Percentiles rank a stretch among this genome's conserved stretches.
These are phyloP conservation scores for Lasioglossum lativentre DNA, from an alignment of 2,888 invertebrate genomes.

Conservation along the genomic window DNA sequence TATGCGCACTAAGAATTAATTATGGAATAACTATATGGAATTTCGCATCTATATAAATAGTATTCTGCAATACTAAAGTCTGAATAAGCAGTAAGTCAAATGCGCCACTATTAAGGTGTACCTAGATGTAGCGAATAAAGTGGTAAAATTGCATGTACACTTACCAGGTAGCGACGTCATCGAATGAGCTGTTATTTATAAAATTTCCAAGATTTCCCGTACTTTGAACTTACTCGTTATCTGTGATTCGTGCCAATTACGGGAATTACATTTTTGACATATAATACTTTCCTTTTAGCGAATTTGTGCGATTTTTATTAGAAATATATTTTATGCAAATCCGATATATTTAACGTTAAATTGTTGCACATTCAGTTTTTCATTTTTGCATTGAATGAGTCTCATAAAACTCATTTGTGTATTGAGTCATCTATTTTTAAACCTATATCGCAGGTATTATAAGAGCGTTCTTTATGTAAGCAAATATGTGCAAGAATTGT, in stretches of 20 bases:
- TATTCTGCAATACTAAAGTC: no score
- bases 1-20: background rate
- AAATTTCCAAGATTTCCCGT: constrained; percentile 59
- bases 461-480: background rate
- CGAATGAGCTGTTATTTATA: constrained; percentile 70
- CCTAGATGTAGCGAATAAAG: constrained; percentile 18
- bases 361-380: background rate
- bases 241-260: constrained; percentile 25
- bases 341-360: background rate
- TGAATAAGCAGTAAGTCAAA: background rate
- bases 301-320: constrained; percentile 12
- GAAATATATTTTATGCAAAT: background rate
- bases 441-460: background rate
- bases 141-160: background rate
- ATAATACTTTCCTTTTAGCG: background rate
- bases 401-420: background rate
- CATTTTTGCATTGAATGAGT: background rate
- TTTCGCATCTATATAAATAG: no score
- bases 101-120: background rate
- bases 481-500: background rate
- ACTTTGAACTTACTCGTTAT: constrained; percentile 70
- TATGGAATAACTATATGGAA: no score
- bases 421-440: constrained; percentile 4
- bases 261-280: constrained; percentile 31
- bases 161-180: constrained; percentile 65